Evolutionary conservation across 2,113 vertebrate genomes (phyloP).

Genomic region (Ranitomeya variabilis): DNA sequence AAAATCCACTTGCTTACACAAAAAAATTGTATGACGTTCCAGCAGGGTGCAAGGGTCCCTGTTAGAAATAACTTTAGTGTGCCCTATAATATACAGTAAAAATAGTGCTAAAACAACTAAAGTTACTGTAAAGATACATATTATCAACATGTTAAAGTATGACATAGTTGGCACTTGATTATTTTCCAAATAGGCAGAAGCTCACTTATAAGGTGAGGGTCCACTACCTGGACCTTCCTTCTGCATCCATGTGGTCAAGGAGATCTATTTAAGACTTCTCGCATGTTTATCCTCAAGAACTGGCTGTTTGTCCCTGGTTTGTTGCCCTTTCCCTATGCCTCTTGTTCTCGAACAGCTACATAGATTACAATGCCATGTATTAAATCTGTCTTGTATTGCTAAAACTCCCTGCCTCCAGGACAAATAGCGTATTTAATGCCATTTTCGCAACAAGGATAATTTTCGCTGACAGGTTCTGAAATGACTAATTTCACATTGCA

Average conservation of each 20-base stretch:
- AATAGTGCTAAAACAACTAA: too few species aligned
- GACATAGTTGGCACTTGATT: neutral
- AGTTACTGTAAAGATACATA: too few species aligned
- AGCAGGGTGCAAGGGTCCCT: too few species aligned
- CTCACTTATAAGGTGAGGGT: neutral
- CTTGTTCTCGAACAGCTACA: neutral
- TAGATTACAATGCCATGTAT: neutral
- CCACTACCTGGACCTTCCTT: neutral
- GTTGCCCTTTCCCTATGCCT: neutral
- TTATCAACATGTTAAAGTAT: neutral
- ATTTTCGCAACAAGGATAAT: constrained; percentile 1
- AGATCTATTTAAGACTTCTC: neutral
- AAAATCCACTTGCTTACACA: too few species aligned
- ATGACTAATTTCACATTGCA: constrained; percentile 13
- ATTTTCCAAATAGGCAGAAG: neutral
- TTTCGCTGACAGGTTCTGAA: neutral
- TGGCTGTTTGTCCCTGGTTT: neutral
- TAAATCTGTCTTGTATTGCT: neutral
- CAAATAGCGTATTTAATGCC: neutral
- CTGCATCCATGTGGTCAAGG: neutral
- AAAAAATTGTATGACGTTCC: too few species aligned
- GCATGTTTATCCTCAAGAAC: neutral
- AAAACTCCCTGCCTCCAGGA: neutral
- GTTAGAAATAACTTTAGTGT: too few species aligned
- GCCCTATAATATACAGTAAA: neutral